Base-by-base conservation (phyloP, 1,140 invertebrate genomes). In the Saccostrea echinata region DNA sequence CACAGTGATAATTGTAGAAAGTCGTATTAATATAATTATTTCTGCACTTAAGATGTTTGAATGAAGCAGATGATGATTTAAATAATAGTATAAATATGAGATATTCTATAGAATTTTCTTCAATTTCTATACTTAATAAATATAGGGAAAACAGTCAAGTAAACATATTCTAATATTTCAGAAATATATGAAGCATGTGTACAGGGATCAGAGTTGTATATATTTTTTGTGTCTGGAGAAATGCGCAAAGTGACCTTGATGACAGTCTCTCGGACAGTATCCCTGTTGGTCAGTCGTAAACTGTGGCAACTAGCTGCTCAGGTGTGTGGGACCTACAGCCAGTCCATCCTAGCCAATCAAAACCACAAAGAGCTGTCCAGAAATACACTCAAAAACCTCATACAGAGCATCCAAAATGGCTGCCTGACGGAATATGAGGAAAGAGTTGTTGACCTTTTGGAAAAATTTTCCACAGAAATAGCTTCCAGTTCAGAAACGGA, bases 221-320 rank as follows among this genome's bases (percentile, higher is more conserved):
- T 86, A 27, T 86, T 90, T 53, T 35, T 86, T 33, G 16, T 18
- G 1, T 86, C 82, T 33, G 82, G 84, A 80, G 81, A 84, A 53
- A 61, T 88, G 12, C 76, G 51, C 30, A 90, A 84, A 55, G 53
- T 84, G 11, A 82, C 71, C 33, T 85, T 88, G 21, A 68, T 33
- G 55, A 27, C 71, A 51, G 80, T 84, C n/a, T 81, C 88, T 24
- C 88, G 86, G 30, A 53, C 76, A 27, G 81, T 88, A 30, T 86
- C 84, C 24, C 52, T 88, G n/a, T 82, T 88, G 3, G 24, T 53
- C 85, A 81, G 71, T 84, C 68, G 71, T 86, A 88, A 57, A 86
- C 51, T 55, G 55, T 81, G 88, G 51, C 16, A n/a, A 13, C 51
- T 88, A 0, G 88, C 88, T 0, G 51, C 80, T 21, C 61, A 86